Evolutionary conservation across 2,113 vertebrate species (phyloP).

Genomic region (Hippocampus zosterae): DNA sequence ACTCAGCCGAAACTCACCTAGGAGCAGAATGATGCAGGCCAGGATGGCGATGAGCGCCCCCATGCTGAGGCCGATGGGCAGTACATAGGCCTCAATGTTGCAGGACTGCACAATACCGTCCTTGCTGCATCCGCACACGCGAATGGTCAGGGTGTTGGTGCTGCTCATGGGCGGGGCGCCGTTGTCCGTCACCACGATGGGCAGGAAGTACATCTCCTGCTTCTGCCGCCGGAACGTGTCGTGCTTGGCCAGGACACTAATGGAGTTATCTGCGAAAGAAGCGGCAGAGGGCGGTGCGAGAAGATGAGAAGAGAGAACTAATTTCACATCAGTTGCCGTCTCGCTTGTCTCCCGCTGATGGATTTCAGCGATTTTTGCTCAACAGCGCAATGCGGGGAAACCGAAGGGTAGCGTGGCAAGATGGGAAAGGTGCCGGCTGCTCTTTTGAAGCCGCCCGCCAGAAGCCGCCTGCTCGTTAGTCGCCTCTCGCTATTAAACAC

Average conservation of each 20-base stretch:
- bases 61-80: slow-evolving; percentile 98
- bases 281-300: slow-evolving; percentile 24
- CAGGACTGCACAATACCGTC: slow-evolving; percentile 92
- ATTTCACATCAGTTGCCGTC: slow-evolving; percentile 52
- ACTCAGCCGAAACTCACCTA: slow-evolving; percentile 75
- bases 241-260: slow-evolving; percentile 91
- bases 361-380: slow-evolving; percentile 25
- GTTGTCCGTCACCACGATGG: slow-evolving; percentile 92
- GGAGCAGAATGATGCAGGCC: slow-evolving; percentile 91
- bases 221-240: slow-evolving; percentile 92
- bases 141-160: slow-evolving; percentile 94
- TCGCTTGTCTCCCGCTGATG: slow-evolving; percentile 20
- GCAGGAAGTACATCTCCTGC: slow-evolving; percentile 93
- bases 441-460: slow-evolving; percentile 65
- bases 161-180: slow-evolving; percentile 95
- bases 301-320: slow-evolving; percentile 42
- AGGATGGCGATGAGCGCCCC: slow-evolving; percentile 96
- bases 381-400: slow-evolving; percentile 34
- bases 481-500: slow-evolving; percentile 60
- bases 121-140: slow-evolving; percentile 93
- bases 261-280: slow-evolving; percentile 85
- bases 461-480: slow-evolving; percentile 68
- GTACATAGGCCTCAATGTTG: slow-evolving; percentile 91
- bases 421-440: slow-evolving; percentile 58
- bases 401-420: not conserved